phyloP scores from a whole-genome alignment of 2,797 vertebrate species.

The Nyctalus aviator region DNA sequence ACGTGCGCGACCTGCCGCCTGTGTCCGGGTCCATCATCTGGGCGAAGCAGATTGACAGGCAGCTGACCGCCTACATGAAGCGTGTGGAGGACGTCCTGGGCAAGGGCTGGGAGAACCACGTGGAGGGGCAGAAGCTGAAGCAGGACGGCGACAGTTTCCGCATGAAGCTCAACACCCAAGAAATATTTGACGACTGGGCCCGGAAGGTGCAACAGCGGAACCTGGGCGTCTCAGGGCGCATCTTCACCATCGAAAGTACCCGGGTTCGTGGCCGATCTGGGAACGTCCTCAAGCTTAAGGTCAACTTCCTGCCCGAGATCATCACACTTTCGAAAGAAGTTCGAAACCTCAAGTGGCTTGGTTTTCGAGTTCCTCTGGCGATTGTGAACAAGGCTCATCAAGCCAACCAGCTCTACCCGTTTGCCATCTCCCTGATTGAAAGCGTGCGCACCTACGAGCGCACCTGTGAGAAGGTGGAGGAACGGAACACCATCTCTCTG shows the following conservation, averaged over 20 bases:
- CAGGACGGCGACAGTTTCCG: slow-evolving; percentile 99
- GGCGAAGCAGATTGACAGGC: slow-evolving; percentile 99
- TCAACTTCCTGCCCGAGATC: slow-evolving; percentile 99
- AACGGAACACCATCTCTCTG: slow-evolving; percentile 94
- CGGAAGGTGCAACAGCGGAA: slow-evolving; percentile 99
- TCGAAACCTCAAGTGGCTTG: slow-evolving; percentile 99
- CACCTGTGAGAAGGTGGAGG: slow-evolving; percentile 99
- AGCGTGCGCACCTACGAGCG: slow-evolving; percentile 98
- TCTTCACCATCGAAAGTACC: slow-evolving; percentile 98
- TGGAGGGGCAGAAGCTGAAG: slow-evolving; percentile 99
- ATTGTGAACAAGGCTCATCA: slow-evolving; percentile 99
- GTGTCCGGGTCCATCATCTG: slow-evolving; percentile 99
- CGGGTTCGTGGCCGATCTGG: slow-evolving; percentile 95
- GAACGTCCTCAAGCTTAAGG: slow-evolving; percentile 97
- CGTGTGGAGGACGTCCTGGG: slow-evolving; percentile 98
- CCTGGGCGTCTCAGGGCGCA: slow-evolving; percentile 97
- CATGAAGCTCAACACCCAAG: slow-evolving; percentile 99
- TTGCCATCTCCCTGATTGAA: slow-evolving; percentile 99
- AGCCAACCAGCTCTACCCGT: slow-evolving; percentile 98
- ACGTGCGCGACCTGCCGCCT: slow-evolving; percentile 96
- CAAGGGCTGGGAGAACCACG: slow-evolving; percentile 99
- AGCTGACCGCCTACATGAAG: slow-evolving; percentile 99
- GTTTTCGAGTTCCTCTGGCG: slow-evolving; percentile 97
- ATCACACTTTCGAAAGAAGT: slow-evolving; percentile 99
- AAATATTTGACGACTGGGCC: slow-evolving; percentile 99